A percentile compares a stretch with the other conserved stretches of the same genome.
These are phyloP conservation scores for Eubucco bourcierii DNA, from an alignment of 2,113 vertebrate genomes.

Conservation along the genomic window DNA sequence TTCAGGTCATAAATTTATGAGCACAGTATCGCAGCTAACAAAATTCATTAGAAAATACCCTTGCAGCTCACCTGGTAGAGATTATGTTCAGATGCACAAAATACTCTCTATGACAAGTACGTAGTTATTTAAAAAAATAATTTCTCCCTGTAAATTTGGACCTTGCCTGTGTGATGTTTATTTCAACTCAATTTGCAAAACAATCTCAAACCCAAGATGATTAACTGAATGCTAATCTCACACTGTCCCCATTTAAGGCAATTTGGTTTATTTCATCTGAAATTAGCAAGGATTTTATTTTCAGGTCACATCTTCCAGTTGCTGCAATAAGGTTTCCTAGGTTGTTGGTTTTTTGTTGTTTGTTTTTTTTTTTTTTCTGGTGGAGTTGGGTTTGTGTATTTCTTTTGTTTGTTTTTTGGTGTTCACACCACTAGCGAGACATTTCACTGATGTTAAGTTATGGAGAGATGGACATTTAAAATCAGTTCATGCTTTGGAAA, in stretches of 20 bases:
- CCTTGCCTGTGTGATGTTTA: background rate
- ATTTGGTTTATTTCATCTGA: background rate
- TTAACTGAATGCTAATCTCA: background rate
- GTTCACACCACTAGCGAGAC: background rate
- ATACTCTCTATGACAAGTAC: background rate
- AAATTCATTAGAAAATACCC: background rate
- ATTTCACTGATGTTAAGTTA: background rate
- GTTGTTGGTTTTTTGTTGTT: too few species aligned
- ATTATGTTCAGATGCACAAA: background rate
- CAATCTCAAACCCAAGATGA: background rate
- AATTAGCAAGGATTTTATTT: background rate
- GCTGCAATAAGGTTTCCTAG: background rate
- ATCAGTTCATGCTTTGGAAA: background rate
- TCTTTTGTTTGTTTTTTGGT: background rate
- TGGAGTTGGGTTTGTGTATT: fast-evolving
- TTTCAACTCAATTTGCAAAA: background rate
- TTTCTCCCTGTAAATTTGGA: background rate
- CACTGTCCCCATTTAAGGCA: background rate
- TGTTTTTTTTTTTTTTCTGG: too few species aligned
- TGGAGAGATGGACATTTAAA: background rate
- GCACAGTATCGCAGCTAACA: background rate
- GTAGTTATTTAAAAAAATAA: background rate
- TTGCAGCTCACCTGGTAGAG: background rate
- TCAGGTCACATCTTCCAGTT: background rate
- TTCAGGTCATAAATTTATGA: background rate